Conservation (phyloP, 2,888 invertebrate genomes). For the Nyleta sp. region DNA sequence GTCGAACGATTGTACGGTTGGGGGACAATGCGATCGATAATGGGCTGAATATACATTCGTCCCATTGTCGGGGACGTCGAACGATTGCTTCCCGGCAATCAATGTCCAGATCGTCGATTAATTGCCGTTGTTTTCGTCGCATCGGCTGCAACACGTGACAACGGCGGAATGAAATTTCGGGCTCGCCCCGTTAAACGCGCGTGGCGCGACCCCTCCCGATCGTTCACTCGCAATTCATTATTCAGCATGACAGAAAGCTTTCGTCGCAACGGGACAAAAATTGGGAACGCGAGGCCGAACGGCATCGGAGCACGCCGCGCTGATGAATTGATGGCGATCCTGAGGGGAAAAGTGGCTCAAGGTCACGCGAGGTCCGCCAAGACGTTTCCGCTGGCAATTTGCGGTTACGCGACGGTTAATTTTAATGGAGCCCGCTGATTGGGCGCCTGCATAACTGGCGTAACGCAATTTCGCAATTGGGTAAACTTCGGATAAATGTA, state of each 20-base stretch:
- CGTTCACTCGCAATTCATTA: slow-evolving; percentile 23
- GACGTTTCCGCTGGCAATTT: slow-evolving; percentile 3
- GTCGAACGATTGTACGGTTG: slow-evolving; percentile 28
- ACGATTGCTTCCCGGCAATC: slow-evolving; percentile 61
- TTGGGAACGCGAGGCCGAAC: no score
- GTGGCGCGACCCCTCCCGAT: slow-evolving; percentile 7
- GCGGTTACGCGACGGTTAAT: no score
- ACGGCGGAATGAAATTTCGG: slow-evolving; percentile 38
- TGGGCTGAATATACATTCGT: slow-evolving; percentile 44
- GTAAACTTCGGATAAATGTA: slow-evolving; percentile 27
- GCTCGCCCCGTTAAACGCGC: slow-evolving; percentile 15
- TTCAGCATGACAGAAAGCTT: slow-evolving; percentile 21
- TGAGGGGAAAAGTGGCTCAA: slow-evolving; percentile 41
- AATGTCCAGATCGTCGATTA: slow-evolving; percentile 55
- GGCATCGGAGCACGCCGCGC: no score
- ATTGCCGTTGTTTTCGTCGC: slow-evolving; percentile 49
- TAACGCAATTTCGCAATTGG: slow-evolving; percentile 38
- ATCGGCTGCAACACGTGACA: slow-evolving; percentile 45
- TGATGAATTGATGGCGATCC: no score
- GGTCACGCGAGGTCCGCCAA: slow-evolving; percentile 33
- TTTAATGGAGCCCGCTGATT: no score
- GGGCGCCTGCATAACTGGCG: no score
- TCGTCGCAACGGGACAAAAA: no score
- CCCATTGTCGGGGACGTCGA: slow-evolving; percentile 53
- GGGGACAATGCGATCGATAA: slow-evolving; percentile 44